Percentiles rank a stretch among this genome's conserved stretches.
Conservation (phyloP, 2,113 vertebrate genomes). For the Hucho hucho region DNA sequence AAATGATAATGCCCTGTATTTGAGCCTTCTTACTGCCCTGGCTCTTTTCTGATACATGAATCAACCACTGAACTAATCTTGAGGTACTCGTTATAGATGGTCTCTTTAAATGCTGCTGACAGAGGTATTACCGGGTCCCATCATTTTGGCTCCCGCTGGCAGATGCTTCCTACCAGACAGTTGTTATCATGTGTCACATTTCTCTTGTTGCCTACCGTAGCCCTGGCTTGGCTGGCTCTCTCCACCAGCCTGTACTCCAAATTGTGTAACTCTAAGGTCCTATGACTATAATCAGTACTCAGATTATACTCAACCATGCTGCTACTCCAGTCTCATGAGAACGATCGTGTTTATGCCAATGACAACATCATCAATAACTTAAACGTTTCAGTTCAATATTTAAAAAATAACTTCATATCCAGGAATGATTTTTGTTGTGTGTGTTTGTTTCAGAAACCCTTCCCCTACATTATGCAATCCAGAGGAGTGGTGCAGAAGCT, state of each 20-base stretch:
- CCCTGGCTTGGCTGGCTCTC: too few species aligned
- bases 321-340: background rate
- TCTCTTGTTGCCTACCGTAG: too few species aligned
- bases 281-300: constrained; percentile 12
- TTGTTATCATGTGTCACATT: constrained; percentile 67
- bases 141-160: constrained; percentile 69
- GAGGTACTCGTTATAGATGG: constrained; percentile 68
- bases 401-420: background rate
- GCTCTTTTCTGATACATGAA: constrained; percentile 25
- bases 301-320: too few species aligned
- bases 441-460: constrained; percentile 84
- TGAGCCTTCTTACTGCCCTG: constrained; percentile 52
- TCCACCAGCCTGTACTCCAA: too few species aligned
- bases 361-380: background rate
- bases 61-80: constrained; percentile 34
- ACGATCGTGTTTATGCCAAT: constrained; percentile 4
- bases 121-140: constrained; percentile 72
- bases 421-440: constrained; percentile 28
- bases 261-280: too few species aligned
- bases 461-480: constrained; percentile 89
- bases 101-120: constrained; percentile 74
- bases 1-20: background rate
- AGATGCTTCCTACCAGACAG: constrained; percentile 72
- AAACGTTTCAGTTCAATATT: background rate
- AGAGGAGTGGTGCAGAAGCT: constrained; percentile 89